Evolutionary conservation across 2,113 vertebrate species (phyloP).

Genomic region (Notarius quadriscutis): DNA sequence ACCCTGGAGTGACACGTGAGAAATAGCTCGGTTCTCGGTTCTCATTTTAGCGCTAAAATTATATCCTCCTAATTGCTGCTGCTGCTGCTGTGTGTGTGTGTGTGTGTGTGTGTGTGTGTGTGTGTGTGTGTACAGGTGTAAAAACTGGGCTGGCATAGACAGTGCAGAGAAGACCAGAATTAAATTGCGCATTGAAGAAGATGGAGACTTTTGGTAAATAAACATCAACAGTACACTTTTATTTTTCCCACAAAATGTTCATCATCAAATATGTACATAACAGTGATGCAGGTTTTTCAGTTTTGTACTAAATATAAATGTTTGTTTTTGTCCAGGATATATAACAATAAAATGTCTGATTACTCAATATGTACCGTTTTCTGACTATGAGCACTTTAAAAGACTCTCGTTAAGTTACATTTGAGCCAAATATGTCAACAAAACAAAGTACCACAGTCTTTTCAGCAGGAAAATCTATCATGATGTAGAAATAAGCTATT

Average conservation of each 20-base stretch:
- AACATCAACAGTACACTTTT: background rate
- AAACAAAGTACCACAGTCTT: background rate
- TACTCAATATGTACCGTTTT: background rate
- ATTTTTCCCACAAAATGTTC: background rate
- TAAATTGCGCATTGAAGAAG: slow-evolving; percentile 67
- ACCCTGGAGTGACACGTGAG: slow-evolving; percentile 80
- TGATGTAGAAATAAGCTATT: background rate
- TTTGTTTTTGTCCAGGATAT: background rate
- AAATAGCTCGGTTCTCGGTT: slow-evolving; percentile 12
- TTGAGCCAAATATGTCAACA: background rate
- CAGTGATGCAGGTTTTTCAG: background rate
- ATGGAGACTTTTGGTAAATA: slow-evolving; percentile 80
- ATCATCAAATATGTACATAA: background rate
- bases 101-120: background rate
- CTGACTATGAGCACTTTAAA: background rate
- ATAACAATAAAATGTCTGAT: background rate
- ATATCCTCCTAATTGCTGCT: background rate
- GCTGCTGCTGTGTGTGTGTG: slow-evolving; percentile 8
- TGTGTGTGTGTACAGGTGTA: slow-evolving; percentile 60
- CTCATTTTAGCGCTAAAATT: slow-evolving; percentile 15
- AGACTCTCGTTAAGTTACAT: background rate
- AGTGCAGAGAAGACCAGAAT: slow-evolving; percentile 66
- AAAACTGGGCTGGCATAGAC: slow-evolving; percentile 69
- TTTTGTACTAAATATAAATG: background rate
- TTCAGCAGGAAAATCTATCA: background rate